A percentile compares a stretch with the other conserved stretches of the same genome.
phyloP scores from a whole-genome alignment of 2,113 vertebrate genomes.

The Sturnus vulgaris region DNA sequence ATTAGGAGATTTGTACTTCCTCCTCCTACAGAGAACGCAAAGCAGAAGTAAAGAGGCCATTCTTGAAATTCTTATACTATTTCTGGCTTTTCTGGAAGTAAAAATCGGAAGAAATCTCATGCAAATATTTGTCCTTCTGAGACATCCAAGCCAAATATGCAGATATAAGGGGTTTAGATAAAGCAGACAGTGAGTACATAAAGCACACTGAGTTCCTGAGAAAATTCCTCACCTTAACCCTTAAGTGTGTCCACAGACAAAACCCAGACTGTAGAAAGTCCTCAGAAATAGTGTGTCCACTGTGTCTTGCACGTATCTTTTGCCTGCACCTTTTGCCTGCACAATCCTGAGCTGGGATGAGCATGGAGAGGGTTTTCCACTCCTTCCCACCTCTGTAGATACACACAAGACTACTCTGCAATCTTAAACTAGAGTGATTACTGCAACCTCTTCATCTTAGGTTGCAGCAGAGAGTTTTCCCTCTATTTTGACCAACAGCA shows the following conservation, averaged over 20 bases:
- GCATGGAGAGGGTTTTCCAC: neutral
- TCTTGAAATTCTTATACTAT: slow-evolving; percentile 11
- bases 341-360: neutral
- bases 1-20: neutral
- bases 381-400: neutral
- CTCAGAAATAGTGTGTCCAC: neutral
- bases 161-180: neutral
- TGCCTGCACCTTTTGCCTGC: neutral
- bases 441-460: neutral
- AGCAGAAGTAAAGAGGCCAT: neutral
- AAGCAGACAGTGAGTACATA: neutral
- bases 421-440: neutral
- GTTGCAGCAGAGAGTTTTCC: neutral
- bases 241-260: neutral
- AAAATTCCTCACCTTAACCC: neutral
- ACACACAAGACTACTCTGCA: neutral
- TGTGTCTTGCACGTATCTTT: neutral
- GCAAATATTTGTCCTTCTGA: neutral
- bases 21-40: neutral
- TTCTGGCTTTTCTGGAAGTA: slow-evolving; percentile 30
- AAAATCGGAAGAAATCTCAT: slow-evolving; percentile 21
- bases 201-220: neutral
- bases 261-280: neutral
- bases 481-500: neutral
- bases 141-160: neutral